These are phyloP conservation scores for Drosophila dives DNA, from an alignment of 2,888 invertebrate genomes.

Conservation along the genomic window DNA sequence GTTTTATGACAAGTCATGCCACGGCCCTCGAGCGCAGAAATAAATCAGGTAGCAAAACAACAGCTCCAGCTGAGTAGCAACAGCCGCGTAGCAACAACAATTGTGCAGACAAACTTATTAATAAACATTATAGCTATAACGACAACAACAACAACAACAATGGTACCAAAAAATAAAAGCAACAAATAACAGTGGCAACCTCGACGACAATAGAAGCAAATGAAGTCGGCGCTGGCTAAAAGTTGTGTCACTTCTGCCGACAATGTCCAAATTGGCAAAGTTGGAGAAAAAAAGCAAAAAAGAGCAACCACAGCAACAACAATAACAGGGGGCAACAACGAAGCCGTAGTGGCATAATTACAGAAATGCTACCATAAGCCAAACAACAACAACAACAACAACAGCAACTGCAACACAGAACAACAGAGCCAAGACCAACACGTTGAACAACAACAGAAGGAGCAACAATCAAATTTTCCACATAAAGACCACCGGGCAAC, in stretches of 20 bases:
- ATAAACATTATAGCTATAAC: conserved; percentile 74
- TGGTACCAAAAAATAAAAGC: conserved; percentile 21
- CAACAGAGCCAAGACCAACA: not conserved
- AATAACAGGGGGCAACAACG: conserved; percentile 25
- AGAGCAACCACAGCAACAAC: conserved; percentile 19
- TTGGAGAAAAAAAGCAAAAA: conserved; percentile 61
- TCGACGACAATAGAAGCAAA: conserved; percentile 50
- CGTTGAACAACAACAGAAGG: conserved; percentile 12
- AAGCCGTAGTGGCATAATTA: conserved; percentile 54
- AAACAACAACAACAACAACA: conserved; percentile 6
- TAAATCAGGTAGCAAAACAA: conserved; percentile 43
- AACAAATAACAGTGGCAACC: conserved; percentile 41
- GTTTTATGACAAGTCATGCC: conserved; percentile 72
- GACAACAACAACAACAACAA: conserved; percentile 33
- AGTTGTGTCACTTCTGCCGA: conserved; percentile 61
- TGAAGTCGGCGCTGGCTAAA: conserved; percentile 47
- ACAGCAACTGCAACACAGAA: conserved; percentile 6
- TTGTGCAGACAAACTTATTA: conserved; percentile 68
- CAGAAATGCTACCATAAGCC: conserved; percentile 40
- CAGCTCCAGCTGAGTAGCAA: conserved; percentile 54
- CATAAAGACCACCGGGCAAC: conserved; percentile 32
- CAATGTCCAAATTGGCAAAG: conserved; percentile 77
- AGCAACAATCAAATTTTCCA: conserved; percentile 48
- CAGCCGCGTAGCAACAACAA: conserved; percentile 61
- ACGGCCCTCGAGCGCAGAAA: conserved; percentile 24